Conservation (phyloP, 2,113 vertebrate genomes). For the Heterotis niloticus region DNA sequence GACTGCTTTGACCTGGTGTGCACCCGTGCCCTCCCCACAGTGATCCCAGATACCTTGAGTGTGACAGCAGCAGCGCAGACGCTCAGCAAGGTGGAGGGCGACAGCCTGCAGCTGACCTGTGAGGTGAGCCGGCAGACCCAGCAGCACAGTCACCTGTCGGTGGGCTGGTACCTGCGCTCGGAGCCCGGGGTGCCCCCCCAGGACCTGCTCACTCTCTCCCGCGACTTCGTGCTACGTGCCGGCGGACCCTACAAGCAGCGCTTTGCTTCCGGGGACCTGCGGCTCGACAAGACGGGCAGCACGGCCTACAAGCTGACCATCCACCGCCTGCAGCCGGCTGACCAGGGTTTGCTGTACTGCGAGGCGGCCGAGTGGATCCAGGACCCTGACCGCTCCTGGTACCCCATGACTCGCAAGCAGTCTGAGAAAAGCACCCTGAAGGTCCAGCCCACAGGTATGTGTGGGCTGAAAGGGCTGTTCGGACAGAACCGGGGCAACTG, state of each 20-base stretch:
- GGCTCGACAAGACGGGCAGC: constrained; percentile 83
- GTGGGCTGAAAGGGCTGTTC: background rate
- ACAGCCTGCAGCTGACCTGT: constrained; percentile 82
- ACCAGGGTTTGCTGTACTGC: constrained; percentile 91
- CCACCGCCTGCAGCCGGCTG: constrained; percentile 84
- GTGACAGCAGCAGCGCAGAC: constrained; percentile 72
- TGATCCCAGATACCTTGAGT: constrained; percentile 83
- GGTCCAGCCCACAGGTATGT: constrained; percentile 85
- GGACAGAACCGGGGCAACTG: background rate
- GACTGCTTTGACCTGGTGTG: no score
- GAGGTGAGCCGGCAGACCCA: constrained; percentile 77
- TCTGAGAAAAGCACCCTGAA: constrained; percentile 80
- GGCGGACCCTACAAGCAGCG: constrained; percentile 79
- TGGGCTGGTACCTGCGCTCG: constrained; percentile 81
- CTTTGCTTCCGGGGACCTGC: constrained; percentile 81
- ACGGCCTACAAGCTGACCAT: constrained; percentile 83
- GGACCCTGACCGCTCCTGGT: constrained; percentile 86
- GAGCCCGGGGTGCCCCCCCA: constrained; percentile 63
- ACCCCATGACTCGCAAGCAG: constrained; percentile 88
- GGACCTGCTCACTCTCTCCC: constrained; percentile 83
- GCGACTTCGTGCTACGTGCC: constrained; percentile 81
- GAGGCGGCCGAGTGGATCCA: constrained; percentile 94
- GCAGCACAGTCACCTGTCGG: constrained; percentile 88
- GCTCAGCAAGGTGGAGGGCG: constrained; percentile 84
- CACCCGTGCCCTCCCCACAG: constrained; percentile 71